phyloP scores from a whole-genome alignment of 2,797 vertebrate genomes.

The Cygnus olor region DNA sequence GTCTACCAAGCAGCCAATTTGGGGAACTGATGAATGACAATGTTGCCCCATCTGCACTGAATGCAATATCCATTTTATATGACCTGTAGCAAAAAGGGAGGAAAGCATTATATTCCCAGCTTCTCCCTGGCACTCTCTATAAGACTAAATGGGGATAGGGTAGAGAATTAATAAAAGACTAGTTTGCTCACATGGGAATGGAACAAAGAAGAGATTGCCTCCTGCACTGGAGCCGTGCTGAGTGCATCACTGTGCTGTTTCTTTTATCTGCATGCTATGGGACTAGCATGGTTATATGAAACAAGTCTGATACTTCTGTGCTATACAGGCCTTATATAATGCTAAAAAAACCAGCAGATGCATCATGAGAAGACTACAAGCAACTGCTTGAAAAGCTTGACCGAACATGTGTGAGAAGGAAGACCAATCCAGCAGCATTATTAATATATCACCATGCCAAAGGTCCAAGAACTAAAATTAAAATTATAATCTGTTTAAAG shows the following conservation, averaged over 20 bases:
- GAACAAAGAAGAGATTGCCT: conserved; percentile 46
- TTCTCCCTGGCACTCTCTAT: conserved; percentile 30
- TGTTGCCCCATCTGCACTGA: conserved; percentile 56
- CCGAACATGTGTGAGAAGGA: neutral
- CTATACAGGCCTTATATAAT: conserved; percentile 19
- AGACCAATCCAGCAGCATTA: neutral
- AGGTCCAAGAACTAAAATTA: neutral
- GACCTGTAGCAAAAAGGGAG: conserved; percentile 60
- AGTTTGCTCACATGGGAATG: conserved; percentile 52
- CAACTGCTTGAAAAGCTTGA: neutral
- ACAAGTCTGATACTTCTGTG: conserved; percentile 9
- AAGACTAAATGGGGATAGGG: conserved; percentile 16
- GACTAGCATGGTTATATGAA: conserved; percentile 1
- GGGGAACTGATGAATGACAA: conserved; percentile 64
- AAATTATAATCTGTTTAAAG: neutral
- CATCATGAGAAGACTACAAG: neutral
- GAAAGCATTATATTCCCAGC: conserved; percentile 46
- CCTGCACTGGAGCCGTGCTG: conserved; percentile 42
- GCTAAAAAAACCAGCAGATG: neutral
- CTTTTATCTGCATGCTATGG: conserved; percentile 56
- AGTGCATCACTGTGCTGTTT: conserved; percentile 6
- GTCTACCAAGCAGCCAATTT: conserved; percentile 71
- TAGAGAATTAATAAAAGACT: conserved; percentile 44
- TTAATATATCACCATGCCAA: neutral
- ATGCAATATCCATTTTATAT: conserved; percentile 62